Percentiles rank a stretch among this genome's conserved stretches.
These are phyloP conservation scores for Chrysocyon brachyurus DNA, from an alignment of 2,797 vertebrate species.

Conservation along the genomic window DNA sequence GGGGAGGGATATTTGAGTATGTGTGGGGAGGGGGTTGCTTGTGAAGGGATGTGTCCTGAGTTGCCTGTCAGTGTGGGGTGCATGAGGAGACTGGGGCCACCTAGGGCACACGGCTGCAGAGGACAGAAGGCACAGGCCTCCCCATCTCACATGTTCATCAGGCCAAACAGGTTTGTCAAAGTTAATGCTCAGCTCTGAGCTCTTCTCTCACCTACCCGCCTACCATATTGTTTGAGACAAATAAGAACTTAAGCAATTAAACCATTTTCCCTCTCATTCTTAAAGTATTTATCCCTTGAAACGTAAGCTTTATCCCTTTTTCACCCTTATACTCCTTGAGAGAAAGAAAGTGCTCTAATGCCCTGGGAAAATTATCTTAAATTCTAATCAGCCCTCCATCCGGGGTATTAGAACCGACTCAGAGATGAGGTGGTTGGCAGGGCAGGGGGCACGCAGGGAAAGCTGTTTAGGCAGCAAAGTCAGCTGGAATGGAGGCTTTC, in stretches of 20 bases:
- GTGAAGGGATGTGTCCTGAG: background rate
- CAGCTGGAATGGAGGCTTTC: background rate
- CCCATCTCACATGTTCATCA: background rate
- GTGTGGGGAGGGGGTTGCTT: background rate
- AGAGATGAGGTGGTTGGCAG: slow-evolving; percentile 25
- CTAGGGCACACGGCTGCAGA: background rate
- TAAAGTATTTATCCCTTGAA: slow-evolving; percentile 75
- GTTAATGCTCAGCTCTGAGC: background rate
- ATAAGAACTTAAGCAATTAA: slow-evolving; percentile 77
- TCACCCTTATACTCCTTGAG: slow-evolving; percentile 30
- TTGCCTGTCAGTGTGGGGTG: background rate
- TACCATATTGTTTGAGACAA: slow-evolving; percentile 48
- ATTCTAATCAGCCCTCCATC: slow-evolving; percentile 52
- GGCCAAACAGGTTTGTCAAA: slow-evolving; percentile 60
- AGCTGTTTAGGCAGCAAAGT: background rate
- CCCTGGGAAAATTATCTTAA: slow-evolving; percentile 76
- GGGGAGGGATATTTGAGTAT: background rate
- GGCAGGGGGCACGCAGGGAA: background rate
- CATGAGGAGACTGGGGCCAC: background rate
- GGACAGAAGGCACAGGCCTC: background rate
- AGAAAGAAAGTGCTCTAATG: slow-evolving; percentile 66
- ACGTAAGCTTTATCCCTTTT: slow-evolving; percentile 81
- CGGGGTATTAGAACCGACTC: slow-evolving; percentile 31
- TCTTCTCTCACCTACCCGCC: background rate
- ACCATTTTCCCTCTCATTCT: slow-evolving; percentile 64